Evolutionary conservation across 2,888 invertebrate genomes (phyloP).

Genomic region (Strigamia crassipes): DNA sequence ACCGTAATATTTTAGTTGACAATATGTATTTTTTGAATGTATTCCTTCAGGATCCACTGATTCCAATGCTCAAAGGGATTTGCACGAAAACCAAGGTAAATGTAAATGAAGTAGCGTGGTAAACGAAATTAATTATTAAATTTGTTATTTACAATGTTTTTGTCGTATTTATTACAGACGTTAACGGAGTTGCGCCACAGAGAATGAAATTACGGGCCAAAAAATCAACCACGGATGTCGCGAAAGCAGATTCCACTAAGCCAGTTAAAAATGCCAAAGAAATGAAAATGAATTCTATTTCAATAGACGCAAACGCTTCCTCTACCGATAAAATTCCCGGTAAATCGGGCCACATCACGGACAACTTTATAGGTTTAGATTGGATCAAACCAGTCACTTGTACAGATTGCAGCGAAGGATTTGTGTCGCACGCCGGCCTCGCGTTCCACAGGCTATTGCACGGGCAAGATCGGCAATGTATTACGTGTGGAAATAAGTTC

Average conservation of each 20-base stretch:
- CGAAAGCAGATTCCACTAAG: not conserved
- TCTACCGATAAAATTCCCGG: too few species aligned
- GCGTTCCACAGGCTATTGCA: not conserved
- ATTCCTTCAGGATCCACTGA: not conserved
- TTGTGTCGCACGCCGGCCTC: not conserved
- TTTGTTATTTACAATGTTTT: not conserved
- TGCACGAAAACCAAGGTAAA: not conserved
- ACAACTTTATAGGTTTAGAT: not conserved
- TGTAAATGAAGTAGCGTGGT: not conserved
- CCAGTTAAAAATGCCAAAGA: not conserved
- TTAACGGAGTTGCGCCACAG: not conserved
- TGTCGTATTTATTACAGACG: not conserved
- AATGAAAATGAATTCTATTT: not conserved
- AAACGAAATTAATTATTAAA: not conserved
- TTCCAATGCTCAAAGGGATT: not conserved
- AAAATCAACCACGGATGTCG: not conserved
- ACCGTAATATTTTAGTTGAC: not conserved
- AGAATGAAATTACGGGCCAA: not conserved
- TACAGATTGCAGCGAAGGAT: not conserved
- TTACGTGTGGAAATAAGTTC: not conserved
- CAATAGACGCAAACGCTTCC: not conserved
- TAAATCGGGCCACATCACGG: not conserved
- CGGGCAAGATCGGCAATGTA: not conserved
- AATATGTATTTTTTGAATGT: not conserved
- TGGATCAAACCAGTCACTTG: not conserved